phyloP scores from a whole-genome alignment of 2,797 vertebrate genomes.

The Rachycentron canadum region DNA sequence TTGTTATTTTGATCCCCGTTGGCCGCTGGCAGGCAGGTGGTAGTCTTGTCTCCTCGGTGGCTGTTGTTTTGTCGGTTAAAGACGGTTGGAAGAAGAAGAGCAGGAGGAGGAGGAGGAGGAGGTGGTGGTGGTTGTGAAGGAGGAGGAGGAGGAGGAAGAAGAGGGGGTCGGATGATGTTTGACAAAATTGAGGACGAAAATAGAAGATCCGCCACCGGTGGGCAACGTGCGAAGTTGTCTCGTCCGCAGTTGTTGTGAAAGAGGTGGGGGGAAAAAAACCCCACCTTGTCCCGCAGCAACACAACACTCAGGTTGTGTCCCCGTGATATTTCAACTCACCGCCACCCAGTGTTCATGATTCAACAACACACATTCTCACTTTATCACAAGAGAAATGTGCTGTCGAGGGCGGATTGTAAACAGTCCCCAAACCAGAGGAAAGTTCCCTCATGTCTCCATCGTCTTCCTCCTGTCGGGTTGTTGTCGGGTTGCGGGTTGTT shows the following conservation, averaged over 20 bases:
- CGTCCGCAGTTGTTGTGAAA: slow-evolving; percentile 20
- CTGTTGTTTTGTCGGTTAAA: slow-evolving; percentile 36
- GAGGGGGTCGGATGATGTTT: slow-evolving; percentile 16
- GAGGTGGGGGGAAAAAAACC: slow-evolving; percentile 8
- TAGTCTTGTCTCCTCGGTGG: slow-evolving; percentile 46
- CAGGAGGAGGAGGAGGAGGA: slow-evolving; percentile 6
- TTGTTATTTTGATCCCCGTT: slow-evolving; percentile 58
- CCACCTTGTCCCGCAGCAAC: slow-evolving; percentile 46
- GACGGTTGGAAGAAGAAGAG: slow-evolving; percentile 19
- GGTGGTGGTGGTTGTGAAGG: not conserved
- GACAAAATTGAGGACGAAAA: slow-evolving; percentile 27
- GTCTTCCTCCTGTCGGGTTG: slow-evolving; percentile 29
- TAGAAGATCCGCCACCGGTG: slow-evolving; percentile 25
- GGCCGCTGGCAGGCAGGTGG: slow-evolving; percentile 34
- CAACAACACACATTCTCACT: slow-evolving; percentile 31
- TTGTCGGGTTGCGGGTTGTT: too few species aligned
- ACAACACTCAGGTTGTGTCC: slow-evolving; percentile 17
- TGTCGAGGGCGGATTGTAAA: not conserved
- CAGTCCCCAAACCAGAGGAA: slow-evolving; percentile 15
- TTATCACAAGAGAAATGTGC: not conserved
- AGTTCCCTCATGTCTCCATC: slow-evolving; percentile 56
- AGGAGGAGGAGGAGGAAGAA: not conserved
- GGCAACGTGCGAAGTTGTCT: slow-evolving; percentile 50
- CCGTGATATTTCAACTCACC: slow-evolving; percentile 48
- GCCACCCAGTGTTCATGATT: slow-evolving; percentile 54